Conservation (phyloP, 2,888 invertebrate species). For the Macrosiphum euphorbiae region DNA sequence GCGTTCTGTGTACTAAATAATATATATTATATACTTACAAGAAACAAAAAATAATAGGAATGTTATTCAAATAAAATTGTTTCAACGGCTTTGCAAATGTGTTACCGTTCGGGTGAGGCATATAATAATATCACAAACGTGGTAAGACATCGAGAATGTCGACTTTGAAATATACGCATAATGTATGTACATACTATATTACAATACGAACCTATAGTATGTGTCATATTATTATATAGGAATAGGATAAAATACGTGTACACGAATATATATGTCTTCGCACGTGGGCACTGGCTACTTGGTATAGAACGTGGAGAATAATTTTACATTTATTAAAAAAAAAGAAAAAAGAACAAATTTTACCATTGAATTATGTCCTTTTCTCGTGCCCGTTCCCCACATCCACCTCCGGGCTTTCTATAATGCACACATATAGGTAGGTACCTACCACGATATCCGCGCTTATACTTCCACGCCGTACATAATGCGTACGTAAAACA, state of each 20-base stretch:
- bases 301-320: conserved; percentile 36
- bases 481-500: not conserved
- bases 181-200: not conserved
- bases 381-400: not conserved
- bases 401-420: not conserved
- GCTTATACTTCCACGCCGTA: not conserved
- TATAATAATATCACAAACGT: not conserved
- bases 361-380: conserved; percentile 37
- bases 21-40: not conserved
- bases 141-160: conserved; percentile 33
- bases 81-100: not conserved
- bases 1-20: not conserved
- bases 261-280: conserved; percentile 48
- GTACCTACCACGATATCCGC: not conserved
- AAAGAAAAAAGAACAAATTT: conserved; percentile 31
- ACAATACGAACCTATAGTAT: not conserved
- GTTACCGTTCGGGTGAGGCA: not conserved
- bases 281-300: conserved; percentile 56
- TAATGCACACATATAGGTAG: not conserved
- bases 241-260: not conserved
- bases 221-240: not conserved
- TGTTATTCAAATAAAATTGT: not conserved
- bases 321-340: conserved; percentile 54
- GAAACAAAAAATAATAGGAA: conserved; percentile 6
- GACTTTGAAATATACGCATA: not conserved